A percentile compares a stretch with the other conserved stretches of the same genome.
These are phyloP conservation scores for Puntigrus tetrazona DNA, from an alignment of 2,113 vertebrate genomes.

Conservation along the genomic window DNA sequence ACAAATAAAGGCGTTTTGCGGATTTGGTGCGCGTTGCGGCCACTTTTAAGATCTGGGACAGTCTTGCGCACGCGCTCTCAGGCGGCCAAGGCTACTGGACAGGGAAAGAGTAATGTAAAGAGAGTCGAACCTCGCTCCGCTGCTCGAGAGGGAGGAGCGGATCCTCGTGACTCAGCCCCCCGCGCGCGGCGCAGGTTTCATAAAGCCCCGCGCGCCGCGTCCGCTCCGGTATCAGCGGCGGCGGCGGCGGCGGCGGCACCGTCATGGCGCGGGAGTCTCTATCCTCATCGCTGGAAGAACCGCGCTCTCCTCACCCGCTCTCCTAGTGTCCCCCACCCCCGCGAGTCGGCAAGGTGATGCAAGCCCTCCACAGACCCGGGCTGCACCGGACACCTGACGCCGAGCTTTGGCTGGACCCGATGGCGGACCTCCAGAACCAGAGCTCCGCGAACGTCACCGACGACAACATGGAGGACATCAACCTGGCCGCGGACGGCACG, in stretches of 20 bases:
- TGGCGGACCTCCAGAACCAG: conserved; percentile 61
- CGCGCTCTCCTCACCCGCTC: neutral
- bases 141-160: neutral
- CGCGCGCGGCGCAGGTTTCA: neutral
- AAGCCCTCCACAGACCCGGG: conserved; percentile 29
- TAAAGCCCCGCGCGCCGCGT: neutral
- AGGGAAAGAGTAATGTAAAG: neutral
- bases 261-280: neutral
- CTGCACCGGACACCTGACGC: conserved; percentile 25
- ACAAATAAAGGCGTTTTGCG: no score
- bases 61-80: no score
- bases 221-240: neutral
- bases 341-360: conserved; percentile 50
- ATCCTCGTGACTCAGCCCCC: neutral
- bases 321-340: neutral
- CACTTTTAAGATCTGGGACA: no score
- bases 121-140: neutral
- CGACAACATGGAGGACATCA: conserved; percentile 65
- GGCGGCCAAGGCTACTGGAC: no score
- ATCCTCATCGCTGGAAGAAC: neutral
- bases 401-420: conserved; percentile 44
- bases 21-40: no score
- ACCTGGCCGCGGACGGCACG: conserved; percentile 72
- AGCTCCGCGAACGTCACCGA: conserved; percentile 41
- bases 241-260: neutral